Evolutionary conservation across 2,797 vertebrate genomes (phyloP), one percentile per base, ranked within the genome.

Genomic region (Acridotheres tristis): DNA sequence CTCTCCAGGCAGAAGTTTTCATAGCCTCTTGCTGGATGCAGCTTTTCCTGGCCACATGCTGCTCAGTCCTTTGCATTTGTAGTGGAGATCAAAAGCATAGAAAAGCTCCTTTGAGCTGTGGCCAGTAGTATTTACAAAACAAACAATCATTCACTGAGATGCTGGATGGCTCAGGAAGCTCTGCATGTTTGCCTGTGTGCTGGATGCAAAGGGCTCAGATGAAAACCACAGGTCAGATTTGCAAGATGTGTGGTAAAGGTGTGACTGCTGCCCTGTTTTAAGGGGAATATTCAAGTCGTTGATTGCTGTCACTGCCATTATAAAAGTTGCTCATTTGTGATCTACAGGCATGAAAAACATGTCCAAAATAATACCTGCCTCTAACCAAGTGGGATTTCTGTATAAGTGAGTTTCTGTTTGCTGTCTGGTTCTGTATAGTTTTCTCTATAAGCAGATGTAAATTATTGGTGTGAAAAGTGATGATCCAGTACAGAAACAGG

Each of bases 11-110:
- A 78, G 36, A 88, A 83, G 80, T 91, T 95, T 94, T 96, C 73
- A 47, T 57, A 88, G 83, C 50, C 69, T 91, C 34, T 72, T 7
- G 6, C 54, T 93, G 83, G 50, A 72, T 74, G 59, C 65, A 84
- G 73, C 85, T 94, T 93, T 95, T 96, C 83, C 93, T 86, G 90
- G 58, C 83, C 85, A 61, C 83, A 78, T 78, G 66, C 92, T 94
- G 88, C 79, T 94, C 68, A 45, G 77, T 81, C 42, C 23, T 88
- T 84, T 75, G 58, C 0, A 3, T 90, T 86, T 93, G 88, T 88
- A 90, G 80, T 55, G 30, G 54, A 94, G 86, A 96, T 93, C 83
- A 96, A 96, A 96, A 84, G 83, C 54, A 5, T 8, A 32, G 86
- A 85, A 88, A 84, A 92, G 25, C 58, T 93, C 73, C 83, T 96